These are phyloP conservation scores for Steinernema hermaphroditum DNA, from an alignment of 2,888 invertebrate genomes.

Conservation along the genomic window DNA sequence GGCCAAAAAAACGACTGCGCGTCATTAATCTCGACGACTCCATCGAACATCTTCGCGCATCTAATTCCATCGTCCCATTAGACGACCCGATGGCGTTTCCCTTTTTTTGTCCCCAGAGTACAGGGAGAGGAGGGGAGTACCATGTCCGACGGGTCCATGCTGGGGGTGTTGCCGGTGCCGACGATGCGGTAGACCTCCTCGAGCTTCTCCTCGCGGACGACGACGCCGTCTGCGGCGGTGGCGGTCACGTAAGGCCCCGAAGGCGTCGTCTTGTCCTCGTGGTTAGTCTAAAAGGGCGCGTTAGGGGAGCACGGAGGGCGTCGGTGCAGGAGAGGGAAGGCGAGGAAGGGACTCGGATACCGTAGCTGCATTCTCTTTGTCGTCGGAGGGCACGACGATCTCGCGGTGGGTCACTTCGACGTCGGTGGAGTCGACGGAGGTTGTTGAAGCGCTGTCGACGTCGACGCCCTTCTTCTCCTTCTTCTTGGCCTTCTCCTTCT, in stretches of 20 bases:
- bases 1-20: conserved; percentile 5
- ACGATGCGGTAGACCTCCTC: conserved; percentile 56
- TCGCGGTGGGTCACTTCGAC: conserved; percentile 41
- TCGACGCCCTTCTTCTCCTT: conserved; percentile 39
- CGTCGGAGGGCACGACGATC: conserved; percentile 26
- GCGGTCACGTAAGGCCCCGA: conserved; percentile 43
- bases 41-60: conserved; percentile 21
- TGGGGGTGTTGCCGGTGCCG: conserved; percentile 52
- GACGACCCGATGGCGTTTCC: no score
- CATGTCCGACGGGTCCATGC: conserved; percentile 57
- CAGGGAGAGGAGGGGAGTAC: conserved; percentile 38
- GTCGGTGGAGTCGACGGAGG: conserved; percentile 42
- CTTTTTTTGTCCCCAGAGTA: no score
- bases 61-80: background rate
- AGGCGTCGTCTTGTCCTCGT: conserved; percentile 12
- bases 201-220: conserved; percentile 51
- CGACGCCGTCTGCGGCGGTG: conserved; percentile 40
- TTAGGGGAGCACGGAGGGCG: background rate
- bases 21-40: conserved; percentile 20
- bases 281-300: background rate
- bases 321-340: background rate
- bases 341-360: background rate
- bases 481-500: conserved; percentile 6
- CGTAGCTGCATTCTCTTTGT: conserved; percentile 16
- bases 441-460: conserved; percentile 37